Evolutionary conservation across 53 echinoderm and acorn worm species (phyloP).

Genomic region (Paelopatides confundens): DNA sequence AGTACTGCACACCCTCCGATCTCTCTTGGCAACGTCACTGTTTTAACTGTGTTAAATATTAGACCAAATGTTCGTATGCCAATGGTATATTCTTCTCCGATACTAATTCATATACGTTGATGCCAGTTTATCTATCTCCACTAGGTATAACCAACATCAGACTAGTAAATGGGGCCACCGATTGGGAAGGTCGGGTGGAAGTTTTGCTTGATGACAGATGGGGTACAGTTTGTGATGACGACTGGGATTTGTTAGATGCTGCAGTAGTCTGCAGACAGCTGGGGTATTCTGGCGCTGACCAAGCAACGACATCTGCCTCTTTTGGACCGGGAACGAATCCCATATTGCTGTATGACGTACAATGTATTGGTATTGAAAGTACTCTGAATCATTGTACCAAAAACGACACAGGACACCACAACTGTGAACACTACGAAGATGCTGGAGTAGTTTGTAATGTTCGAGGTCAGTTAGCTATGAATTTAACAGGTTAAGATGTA

Average conservation of each 20-base stretch:
- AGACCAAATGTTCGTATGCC: no score
- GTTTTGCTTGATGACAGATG: conserved; percentile 68
- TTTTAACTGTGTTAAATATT: no score
- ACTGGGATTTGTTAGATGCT: conserved; percentile 64
- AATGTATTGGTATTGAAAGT: conserved; percentile 52
- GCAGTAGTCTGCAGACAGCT: conserved; percentile 70
- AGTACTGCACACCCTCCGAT: no score
- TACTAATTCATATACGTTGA: no score
- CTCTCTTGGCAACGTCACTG: no score
- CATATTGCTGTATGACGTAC: conserved; percentile 63
- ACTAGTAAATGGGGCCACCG: not conserved
- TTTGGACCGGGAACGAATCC: conserved; percentile 58
- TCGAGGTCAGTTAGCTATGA: no score
- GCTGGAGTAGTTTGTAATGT: conserved; percentile 74
- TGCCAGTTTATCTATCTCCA: no score
- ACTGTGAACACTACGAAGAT: conserved; percentile 70
- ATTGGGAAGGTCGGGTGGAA: conserved; percentile 72
- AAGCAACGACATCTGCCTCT: not conserved
- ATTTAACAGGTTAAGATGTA: no score
- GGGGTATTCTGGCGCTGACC: conserved; percentile 52
- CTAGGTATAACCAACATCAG: no score
- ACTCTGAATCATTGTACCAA: conserved; percentile 45
- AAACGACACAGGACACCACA: conserved; percentile 18
- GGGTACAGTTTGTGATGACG: conserved; percentile 81
- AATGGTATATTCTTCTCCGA: no score